Evolutionary conservation across 1,140 invertebrate species (phyloP).

Genomic region (Olivierus martensii): DNA sequence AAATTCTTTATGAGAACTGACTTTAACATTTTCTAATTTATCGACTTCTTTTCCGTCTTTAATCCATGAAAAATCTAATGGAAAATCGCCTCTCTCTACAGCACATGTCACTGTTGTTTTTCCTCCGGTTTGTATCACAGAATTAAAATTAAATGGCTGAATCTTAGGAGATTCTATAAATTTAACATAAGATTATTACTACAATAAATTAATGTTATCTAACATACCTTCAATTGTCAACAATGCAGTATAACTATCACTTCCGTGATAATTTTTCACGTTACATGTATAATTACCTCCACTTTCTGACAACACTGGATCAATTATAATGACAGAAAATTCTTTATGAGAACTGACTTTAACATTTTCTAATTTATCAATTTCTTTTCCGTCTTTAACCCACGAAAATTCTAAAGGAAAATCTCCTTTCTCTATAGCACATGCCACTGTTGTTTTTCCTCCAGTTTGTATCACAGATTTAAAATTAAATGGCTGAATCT

Average conservation of each 20-base stretch:
- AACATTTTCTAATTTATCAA: neutral
- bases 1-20: constrained; percentile 7
- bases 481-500: constrained; percentile 14
- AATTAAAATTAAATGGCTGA: constrained; percentile 11
- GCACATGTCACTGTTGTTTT: constrained; percentile 4
- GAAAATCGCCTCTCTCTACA: neutral
- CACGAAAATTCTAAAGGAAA: neutral
- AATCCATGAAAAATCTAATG: neutral
- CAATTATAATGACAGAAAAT: constrained; percentile 7
- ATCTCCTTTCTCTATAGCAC: neutral
- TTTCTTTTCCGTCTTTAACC: constrained; percentile 1
- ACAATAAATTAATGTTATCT: neutral
- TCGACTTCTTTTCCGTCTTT: constrained; percentile 1
- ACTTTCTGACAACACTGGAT: neutral
- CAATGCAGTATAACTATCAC: constrained; percentile 42
- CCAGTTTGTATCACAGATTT: neutral
- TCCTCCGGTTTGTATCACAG: neutral
- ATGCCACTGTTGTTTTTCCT: constrained; percentile 1
- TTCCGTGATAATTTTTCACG: neutral
- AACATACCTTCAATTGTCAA: constrained; percentile 8
- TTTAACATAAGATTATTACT: too few relatives aligned
- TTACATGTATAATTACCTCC: constrained; percentile 15
- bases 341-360: constrained; percentile 4
- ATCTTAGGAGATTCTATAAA: constrained; percentile 1
- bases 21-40: neutral